Evolutionary conservation across 2,797 vertebrate species (phyloP).

Genomic region (Melanogrammus aeglefinus): DNA sequence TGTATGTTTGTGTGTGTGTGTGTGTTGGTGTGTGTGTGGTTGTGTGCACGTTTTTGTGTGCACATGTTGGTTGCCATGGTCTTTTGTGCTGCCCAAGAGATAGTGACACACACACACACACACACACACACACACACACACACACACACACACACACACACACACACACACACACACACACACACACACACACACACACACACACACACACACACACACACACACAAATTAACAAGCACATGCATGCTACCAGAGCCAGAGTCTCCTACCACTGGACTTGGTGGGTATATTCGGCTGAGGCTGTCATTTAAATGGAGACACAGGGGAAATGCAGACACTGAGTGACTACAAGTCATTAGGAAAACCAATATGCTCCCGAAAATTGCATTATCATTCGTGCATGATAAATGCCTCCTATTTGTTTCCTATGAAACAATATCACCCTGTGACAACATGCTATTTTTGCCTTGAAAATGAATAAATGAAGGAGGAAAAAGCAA

Average conservation of each 20-base stretch:
- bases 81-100: background rate
- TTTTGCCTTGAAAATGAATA: conserved; percentile 20
- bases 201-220: background rate
- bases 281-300: conserved; percentile 1
- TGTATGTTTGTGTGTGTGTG: background rate
- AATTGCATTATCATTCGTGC: conserved; percentile 65
- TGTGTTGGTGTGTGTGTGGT: background rate
- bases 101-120: background rate
- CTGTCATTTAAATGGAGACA: conserved; percentile 36
- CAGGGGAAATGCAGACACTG: conserved; percentile 42
- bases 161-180: too few species aligned
- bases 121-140: too few species aligned
- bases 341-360: conserved; percentile 56
- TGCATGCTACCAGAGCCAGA: background rate
- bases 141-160: too few species aligned
- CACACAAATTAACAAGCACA: background rate
- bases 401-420: conserved; percentile 63
- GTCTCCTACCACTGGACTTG: background rate
- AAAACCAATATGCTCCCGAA: conserved; percentile 62
- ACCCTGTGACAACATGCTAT: conserved; percentile 30
- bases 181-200: background rate
- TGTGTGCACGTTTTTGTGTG: background rate
- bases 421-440: conserved; percentile 40
- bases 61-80: background rate
- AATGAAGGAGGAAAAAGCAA: conserved; percentile 9